Conservation (phyloP, 2,113 vertebrate species). For the Grammomys surdaster region DNA sequence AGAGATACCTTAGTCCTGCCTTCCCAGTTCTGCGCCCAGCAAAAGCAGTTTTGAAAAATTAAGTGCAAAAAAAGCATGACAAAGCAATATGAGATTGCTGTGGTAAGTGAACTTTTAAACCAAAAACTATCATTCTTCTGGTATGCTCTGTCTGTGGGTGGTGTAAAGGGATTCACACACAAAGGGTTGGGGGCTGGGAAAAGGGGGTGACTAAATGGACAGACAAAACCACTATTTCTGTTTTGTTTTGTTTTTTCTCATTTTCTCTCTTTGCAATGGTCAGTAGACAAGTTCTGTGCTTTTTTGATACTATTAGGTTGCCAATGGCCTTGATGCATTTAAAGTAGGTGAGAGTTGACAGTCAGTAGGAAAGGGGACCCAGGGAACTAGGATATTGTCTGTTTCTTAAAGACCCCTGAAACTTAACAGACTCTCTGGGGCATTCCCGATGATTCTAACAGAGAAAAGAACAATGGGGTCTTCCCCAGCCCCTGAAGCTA, state of each 20-base stretch:
- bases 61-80: constrained; percentile 83
- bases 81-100: constrained; percentile 85
- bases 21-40: constrained; percentile 77
- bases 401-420: constrained; percentile 27
- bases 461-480: constrained; percentile 61
- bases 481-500: background rate
- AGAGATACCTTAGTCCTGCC: constrained; percentile 69
- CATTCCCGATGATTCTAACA: background rate
- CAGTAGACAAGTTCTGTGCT: background rate
- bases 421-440: background rate
- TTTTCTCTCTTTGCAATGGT: background rate
- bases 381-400: constrained; percentile 41
- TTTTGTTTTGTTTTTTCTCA: constrained; percentile 7
- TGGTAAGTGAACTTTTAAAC: constrained; percentile 86
- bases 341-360: constrained; percentile 44
- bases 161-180: constrained; percentile 65
- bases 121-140: constrained; percentile 72
- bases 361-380: background rate
- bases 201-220: constrained; percentile 26
- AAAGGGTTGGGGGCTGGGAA: constrained; percentile 66
- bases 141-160: constrained; percentile 57
- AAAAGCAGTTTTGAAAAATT: constrained; percentile 80
- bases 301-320: constrained; percentile 11
- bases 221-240: background rate
- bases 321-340: constrained; percentile 29